Evolutionary conservation across 1,140 invertebrate genomes (phyloP).

Genomic region (Trichomalopsis sarcophagae): DNA sequence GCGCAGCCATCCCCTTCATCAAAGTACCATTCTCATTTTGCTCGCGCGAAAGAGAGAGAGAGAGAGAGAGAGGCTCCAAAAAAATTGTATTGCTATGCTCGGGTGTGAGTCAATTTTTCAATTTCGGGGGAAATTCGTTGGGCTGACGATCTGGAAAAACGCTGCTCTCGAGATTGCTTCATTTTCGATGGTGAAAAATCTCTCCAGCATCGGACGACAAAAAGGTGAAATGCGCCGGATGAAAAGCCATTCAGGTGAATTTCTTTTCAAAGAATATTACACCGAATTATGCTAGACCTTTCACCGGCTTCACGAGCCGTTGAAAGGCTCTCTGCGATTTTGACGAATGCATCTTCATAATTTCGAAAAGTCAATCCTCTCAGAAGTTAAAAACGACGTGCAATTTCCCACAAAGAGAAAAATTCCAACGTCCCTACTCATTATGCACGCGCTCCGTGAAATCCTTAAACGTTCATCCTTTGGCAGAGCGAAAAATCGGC

Average conservation of each 20-base stretch:
- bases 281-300: background rate
- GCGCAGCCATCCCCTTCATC: slow-evolving; percentile 68
- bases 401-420: too few species aligned
- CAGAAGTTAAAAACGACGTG: too few species aligned
- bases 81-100: slow-evolving; percentile 60
- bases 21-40: slow-evolving; percentile 73
- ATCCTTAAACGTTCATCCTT: background rate
- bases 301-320: background rate
- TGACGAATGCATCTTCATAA: background rate
- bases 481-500: background rate
- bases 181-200: too few species aligned
- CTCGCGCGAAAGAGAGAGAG: slow-evolving; percentile 45
- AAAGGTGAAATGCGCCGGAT: background rate
- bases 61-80: slow-evolving; percentile 55
- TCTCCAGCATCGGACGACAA: too few species aligned
- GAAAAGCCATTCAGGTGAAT: background rate
- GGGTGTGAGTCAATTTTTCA: slow-evolving; percentile 3
- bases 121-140: background rate
- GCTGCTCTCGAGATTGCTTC: too few species aligned
- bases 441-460: background rate
- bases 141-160: too few species aligned
- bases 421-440: too few species aligned
- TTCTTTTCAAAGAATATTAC: background rate
- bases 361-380: background rate
- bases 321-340: background rate